phyloP scores from a whole-genome alignment of 2,797 vertebrate genomes.

The Semotilus atromaculatus region DNA sequence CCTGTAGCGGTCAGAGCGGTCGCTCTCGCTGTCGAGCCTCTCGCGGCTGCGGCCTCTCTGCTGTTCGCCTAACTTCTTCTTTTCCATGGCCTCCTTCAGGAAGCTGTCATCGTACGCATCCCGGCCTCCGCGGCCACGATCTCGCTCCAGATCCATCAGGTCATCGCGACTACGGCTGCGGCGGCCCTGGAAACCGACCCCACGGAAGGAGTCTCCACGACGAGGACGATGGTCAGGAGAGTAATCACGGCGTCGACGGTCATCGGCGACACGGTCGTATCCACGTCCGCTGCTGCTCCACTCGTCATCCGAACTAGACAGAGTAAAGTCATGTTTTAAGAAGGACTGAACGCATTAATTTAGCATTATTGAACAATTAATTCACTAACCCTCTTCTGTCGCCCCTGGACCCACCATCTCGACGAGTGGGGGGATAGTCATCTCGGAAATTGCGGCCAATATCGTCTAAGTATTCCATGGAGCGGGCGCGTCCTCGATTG shows the following conservation, averaged over 20 bases:
- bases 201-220: conserved; percentile 59
- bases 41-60: conserved; percentile 78
- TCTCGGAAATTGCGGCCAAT: conserved; percentile 68
- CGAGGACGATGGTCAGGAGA: conserved; percentile 71
- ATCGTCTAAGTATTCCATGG: conserved; percentile 88
- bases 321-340: background rate
- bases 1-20: conserved; percentile 71
- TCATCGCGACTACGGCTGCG: conserved; percentile 89
- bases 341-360: background rate
- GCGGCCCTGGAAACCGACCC: conserved; percentile 65
- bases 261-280: conserved; percentile 64
- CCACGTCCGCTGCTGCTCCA: conserved; percentile 75
- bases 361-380: background rate
- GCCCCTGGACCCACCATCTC: conserved; percentile 70
- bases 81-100: conserved; percentile 84
- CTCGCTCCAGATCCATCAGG: conserved; percentile 78
- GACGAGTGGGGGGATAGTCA: conserved; percentile 55
- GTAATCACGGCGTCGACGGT: conserved; percentile 71
- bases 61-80: conserved; percentile 80
- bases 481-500: conserved; percentile 77
- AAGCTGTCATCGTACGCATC: conserved; percentile 82
- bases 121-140: conserved; percentile 57
- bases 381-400: conserved; percentile 76
- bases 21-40: conserved; percentile 73
- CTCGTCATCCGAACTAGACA: conserved; percentile 76